Conservation (phyloP, 2,888 invertebrate species). For the Diplazon laetatorius region DNA sequence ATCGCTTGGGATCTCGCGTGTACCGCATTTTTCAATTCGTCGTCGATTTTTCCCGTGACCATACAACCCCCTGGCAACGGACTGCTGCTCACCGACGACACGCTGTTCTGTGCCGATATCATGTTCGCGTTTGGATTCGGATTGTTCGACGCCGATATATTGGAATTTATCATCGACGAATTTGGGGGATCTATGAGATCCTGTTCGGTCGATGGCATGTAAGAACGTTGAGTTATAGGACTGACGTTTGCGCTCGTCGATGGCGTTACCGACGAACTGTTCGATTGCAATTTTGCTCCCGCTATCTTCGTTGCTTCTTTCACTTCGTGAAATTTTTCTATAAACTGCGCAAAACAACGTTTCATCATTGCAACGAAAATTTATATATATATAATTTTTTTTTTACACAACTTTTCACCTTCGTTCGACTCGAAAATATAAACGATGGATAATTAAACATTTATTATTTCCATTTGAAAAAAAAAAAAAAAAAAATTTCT, state of each 20-base stretch:
- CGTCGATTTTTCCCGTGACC: slow-evolving; percentile 79
- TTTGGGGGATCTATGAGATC: slow-evolving; percentile 84
- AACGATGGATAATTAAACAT: too few relatives aligned
- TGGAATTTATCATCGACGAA: slow-evolving; percentile 82
- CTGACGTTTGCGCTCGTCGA: slow-evolving; percentile 95
- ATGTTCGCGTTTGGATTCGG: slow-evolving; percentile 80
- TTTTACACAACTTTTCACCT: too few relatives aligned
- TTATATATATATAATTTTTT: not conserved
- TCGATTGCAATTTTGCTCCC: slow-evolving; percentile 85
- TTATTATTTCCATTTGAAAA: too few relatives aligned
- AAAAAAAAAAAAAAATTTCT: too few relatives aligned
- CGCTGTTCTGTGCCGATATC: slow-evolving; percentile 81
- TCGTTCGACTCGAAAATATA: too few relatives aligned
- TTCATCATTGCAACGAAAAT: not conserved
- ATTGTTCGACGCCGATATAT: slow-evolving; percentile 80
- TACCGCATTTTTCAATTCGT: slow-evolving; percentile 79
- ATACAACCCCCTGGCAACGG: slow-evolving; percentile 80
- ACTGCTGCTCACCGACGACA: slow-evolving; percentile 81
- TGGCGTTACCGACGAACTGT: slow-evolving; percentile 90
- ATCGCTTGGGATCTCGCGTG: slow-evolving; percentile 81
- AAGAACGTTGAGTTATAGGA: slow-evolving; percentile 89
- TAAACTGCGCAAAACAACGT: slow-evolving; percentile 87
- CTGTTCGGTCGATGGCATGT: slow-evolving; percentile 83
- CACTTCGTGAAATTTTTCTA: slow-evolving; percentile 99
- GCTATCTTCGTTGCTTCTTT: slow-evolving; percentile 95